A percentile compares a stretch with the other conserved stretches of the same genome.
Evolutionary conservation across 2,797 vertebrate genomes (phyloP).

Genomic region (Amazona finschi): DNA sequence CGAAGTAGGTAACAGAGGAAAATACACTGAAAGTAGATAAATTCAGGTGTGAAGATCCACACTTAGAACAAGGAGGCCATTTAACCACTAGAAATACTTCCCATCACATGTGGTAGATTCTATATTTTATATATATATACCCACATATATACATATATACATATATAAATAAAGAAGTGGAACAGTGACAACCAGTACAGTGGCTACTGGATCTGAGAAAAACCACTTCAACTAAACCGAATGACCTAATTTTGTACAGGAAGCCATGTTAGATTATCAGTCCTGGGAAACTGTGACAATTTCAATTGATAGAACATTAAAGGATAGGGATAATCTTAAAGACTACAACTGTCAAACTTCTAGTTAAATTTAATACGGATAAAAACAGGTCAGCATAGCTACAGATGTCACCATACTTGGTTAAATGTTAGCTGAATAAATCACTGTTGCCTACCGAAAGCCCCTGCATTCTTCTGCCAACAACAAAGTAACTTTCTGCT

Average conservation of each 20-base stretch:
- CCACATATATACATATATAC: background rate
- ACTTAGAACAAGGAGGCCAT: background rate
- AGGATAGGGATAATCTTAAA: background rate
- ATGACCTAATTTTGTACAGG: background rate
- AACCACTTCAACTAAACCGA: conserved; percentile 9
- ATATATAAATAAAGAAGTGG: background rate
- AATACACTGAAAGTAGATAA: background rate
- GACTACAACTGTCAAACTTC: background rate
- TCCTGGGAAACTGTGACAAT: background rate
- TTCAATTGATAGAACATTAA: background rate
- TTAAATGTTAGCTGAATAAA: background rate
- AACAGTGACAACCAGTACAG: background rate
- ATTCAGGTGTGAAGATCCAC: background rate
- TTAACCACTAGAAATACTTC: background rate
- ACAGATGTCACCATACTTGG: background rate
- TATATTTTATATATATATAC: background rate
- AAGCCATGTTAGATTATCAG: background rate
- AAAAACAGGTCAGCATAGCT: background rate
- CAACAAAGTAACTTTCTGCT: background rate
- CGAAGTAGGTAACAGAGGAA: background rate
- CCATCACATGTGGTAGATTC: background rate
- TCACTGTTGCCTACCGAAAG: background rate
- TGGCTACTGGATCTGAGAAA: background rate
- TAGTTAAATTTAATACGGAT: background rate
- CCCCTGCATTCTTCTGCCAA: background rate